Base-by-base conservation (phyloP, 2,113 vertebrate genomes). In the Hipposideros armiger region DNA sequence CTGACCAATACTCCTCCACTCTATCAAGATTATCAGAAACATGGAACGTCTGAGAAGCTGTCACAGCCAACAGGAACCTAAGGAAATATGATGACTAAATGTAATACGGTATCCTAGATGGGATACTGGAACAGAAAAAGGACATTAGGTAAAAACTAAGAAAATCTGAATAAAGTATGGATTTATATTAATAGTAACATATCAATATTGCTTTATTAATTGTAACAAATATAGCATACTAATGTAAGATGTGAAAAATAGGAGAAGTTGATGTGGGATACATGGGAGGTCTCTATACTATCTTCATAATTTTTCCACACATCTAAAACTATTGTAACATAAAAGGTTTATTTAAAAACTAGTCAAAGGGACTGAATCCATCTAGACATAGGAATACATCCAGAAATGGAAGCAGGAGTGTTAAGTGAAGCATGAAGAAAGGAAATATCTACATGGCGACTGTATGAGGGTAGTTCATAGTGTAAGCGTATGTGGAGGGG, bases 281-380 rank as follows among this genome's bases (percentile, higher is more conserved):
- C 69, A 74, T 91, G 24, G 22, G 36, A 77, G 78, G 13, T 85
- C 64, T 69, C 28, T 85, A 20, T 83, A 60, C 14, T 94, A 28
- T 82, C 4, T 54, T 85, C 42, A 28, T 8, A 24, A 26, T 32
- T 96, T 93, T 90, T 45, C 10, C 58, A 19, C 50, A 45, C 47
- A 87, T 67, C 36, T 60, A 69, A 88, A 91, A 80, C 5, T 58
- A 54, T 87, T 88, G 87, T 70, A 58, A 85, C 88, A 52, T 77
- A 30, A 69, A 90, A 56, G 32, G 32, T 58, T 91, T 88, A 85
- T 76, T 90, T 69, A 50, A 58, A 95, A 95, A 40, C 28, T 87
- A 92, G 19, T 67, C 26, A 87, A 76, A 86, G 45, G 4, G 32
- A 5, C n/a, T 88, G 19, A 91, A 74, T 45, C 45, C 32, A 83